Percentiles rank a stretch among this genome's conserved stretches.
Conservation (phyloP, 2,797 vertebrate genomes). For the Typhlichthys eigenmanni region DNA sequence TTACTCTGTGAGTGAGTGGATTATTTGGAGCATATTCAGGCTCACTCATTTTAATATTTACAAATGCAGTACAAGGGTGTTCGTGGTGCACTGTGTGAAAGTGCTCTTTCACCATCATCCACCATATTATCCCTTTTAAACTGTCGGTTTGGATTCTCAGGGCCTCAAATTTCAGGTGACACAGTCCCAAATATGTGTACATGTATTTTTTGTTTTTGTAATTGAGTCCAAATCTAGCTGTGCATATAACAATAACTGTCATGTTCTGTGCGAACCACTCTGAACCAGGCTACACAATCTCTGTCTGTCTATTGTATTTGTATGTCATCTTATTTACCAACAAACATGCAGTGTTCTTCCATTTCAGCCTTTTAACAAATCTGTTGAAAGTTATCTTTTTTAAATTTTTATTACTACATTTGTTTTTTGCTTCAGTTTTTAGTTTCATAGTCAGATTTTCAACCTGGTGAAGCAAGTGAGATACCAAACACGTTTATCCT, state of each 20-base stretch:
- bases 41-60: constrained; percentile 47
- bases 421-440: constrained; percentile 20
- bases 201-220: too few species aligned
- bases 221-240: constrained; percentile 21
- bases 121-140: constrained; percentile 38
- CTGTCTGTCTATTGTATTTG: constrained; percentile 17
- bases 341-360: constrained; percentile 51
- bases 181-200: constrained; percentile 47
- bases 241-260: constrained; percentile 40
- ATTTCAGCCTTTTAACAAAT: constrained; percentile 41
- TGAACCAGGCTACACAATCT: constrained; percentile 36
- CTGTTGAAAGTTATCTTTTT: constrained; percentile 10
- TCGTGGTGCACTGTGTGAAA: constrained; percentile 11
- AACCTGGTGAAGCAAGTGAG: constrained; percentile 37
- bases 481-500: constrained; percentile 19
- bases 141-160: constrained; percentile 73
- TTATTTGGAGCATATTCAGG: constrained; percentile 50
- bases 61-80: constrained; percentile 36
- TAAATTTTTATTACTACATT: background rate
- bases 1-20: constrained; percentile 44
- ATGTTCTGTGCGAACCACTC: constrained; percentile 18
- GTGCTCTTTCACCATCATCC: constrained; percentile 23
- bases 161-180: constrained; percentile 77
- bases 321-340: constrained; percentile 43
- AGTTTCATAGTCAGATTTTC: constrained; percentile 26